Evolutionary conservation across 2,888 invertebrate genomes (phyloP).

Genomic region (Brenthis daphne): DNA sequence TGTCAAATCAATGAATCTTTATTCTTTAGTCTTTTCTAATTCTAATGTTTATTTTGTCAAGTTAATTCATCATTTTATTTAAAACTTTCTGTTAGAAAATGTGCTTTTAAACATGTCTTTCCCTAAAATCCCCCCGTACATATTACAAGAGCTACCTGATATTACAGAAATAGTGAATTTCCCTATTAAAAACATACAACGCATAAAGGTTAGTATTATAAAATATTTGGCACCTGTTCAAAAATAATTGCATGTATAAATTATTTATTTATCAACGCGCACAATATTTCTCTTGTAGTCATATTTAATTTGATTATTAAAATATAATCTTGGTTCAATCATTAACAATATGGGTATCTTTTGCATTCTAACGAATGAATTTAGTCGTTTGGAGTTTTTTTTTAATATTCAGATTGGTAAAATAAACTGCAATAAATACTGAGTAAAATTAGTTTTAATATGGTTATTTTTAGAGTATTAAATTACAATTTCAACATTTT

Average conservation of each 20-base stretch:
- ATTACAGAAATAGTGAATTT: slow-evolving; percentile 82
- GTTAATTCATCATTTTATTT: slow-evolving; percentile 9
- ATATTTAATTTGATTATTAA: background rate
- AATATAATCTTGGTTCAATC: no score
- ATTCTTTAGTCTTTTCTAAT: background rate
- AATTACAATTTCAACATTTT: no score
- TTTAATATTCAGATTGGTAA: no score
- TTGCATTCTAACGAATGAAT: no score
- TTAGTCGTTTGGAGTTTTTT: no score
- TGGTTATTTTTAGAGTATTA: no score
- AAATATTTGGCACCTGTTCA: slow-evolving; percentile 54
- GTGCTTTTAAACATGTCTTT: slow-evolving; percentile 58
- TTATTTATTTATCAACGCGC: background rate
- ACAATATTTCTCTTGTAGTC: background rate
- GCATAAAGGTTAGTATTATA: slow-evolving; percentile 85
- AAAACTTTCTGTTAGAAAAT: slow-evolving; percentile 33
- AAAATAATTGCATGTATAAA: slow-evolving; percentile 36
- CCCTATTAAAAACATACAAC: slow-evolving; percentile 85
- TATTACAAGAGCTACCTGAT: slow-evolving; percentile 81
- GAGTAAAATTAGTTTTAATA: no score
- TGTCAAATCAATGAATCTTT: slow-evolving; percentile 23
- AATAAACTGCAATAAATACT: no score
- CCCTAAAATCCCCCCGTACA: slow-evolving; percentile 66
- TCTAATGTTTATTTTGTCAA: slow-evolving; percentile 24
- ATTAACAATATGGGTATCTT: no score